Evolutionary conservation across 2,888 invertebrate species (phyloP), one percentile per base, ranked within the genome.

Genomic region (Sesia apiformis): DNA sequence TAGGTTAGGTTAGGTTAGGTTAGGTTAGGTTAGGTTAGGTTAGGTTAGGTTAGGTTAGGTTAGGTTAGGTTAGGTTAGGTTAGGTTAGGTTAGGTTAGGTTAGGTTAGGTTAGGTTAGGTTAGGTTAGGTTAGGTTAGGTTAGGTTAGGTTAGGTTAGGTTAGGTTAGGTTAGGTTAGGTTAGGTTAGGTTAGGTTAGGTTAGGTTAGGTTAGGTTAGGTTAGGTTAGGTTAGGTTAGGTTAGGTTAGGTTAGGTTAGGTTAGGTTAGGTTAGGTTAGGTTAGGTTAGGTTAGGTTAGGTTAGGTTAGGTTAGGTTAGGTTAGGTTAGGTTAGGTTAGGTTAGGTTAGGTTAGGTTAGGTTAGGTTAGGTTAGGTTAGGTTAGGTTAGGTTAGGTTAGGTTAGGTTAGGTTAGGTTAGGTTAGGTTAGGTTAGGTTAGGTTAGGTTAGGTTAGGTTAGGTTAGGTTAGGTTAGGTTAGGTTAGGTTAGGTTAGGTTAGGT

Each of bases 111-210:
- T 60, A 60, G 58, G 60, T 58, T 60, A 60, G 60, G 59, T 57
- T 59, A 57, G 60, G 60, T 58, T 60, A 59, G 60, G 60, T 58
- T 60, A 59, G 58, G 60, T 58, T 60, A 60, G 60, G 60, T 57
- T 60, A 57, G 60, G 60, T 57, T 58, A 58, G 60, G 58, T 58
- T 60, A 57, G 58, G 58, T 56, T 56, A 55, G 58, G 42, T 42
- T 42, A n/a, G n/a, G n/a, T n/a, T n/a, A n/a, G n/a, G n/a, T n/a
- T n/a, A n/a, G 23, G 8, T 39, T 49, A 53, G 40, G 57, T 53
- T 55, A 56, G 56, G 59, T 56, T 57, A 57, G 59, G 59, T 57
- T 59, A 56, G 57, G 59, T 56, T 57, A 56, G 59, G 57, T 56
- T 57, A 57, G 59, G 59, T 56, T 56, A 56, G 57, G 59, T 56